phyloP scores from a whole-genome alignment of 2,797 vertebrate genomes.

The Galago senegalensis region DNA sequence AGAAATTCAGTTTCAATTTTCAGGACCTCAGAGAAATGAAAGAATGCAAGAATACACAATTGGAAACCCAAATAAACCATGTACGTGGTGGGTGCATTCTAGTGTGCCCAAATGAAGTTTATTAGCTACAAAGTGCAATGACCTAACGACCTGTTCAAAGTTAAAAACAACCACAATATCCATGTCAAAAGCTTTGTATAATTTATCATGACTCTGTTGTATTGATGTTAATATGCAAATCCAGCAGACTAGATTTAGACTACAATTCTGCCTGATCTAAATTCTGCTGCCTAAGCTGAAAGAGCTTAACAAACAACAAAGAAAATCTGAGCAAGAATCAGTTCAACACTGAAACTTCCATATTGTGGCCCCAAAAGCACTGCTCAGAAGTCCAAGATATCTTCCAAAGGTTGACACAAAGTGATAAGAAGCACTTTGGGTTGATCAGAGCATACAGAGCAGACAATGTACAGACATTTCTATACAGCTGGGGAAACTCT shows the following conservation, averaged over 20 bases:
- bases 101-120: neutral
- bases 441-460: neutral
- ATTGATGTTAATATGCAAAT: conserved; percentile 34
- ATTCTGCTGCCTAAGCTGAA: neutral
- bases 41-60: neutral
- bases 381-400: neutral
- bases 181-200: neutral
- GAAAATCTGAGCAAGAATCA: conserved; percentile 20
- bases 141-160: neutral
- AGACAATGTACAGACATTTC: conserved; percentile 89
- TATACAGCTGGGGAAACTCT: conserved; percentile 90
- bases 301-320: neutral
- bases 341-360: neutral
- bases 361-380: neutral
- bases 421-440: conserved; percentile 33
- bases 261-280: conserved; percentile 1
- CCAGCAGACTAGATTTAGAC: neutral
- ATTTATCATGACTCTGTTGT: conserved; percentile 54
- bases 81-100: neutral
- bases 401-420: conserved; percentile 43
- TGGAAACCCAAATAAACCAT: neutral
- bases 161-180: neutral
- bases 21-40: neutral
- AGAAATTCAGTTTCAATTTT: conserved; percentile 49
- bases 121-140: neutral